Evolutionary conservation across 2,113 vertebrate genomes (phyloP), one percentile per base, ranked within the genome.

Genomic region (Charina bottae): DNA sequence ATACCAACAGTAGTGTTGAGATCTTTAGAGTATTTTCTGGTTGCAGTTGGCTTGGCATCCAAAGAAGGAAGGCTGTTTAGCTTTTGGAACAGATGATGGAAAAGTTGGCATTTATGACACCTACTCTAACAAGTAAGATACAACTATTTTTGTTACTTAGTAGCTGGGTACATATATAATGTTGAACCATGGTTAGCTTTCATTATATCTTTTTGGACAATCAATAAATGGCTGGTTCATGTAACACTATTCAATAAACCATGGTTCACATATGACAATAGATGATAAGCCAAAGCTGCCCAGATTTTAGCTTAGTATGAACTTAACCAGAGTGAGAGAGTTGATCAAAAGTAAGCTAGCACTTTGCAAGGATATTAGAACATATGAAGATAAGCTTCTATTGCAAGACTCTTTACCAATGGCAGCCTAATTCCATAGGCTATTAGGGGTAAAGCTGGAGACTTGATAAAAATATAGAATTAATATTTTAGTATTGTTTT

Each of bases 71-170:
- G 98, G 98, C 42, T 98, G 97, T 28, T 96, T 99, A 95, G 98
- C 99, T 6, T 99, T 99, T 93, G 99, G 99, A 90, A 99, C 99
- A 0, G 99, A 99, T 21, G 99, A 99, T 10, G 99, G 99, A 6
- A 99, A 99, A 98, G 99, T 99, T 83, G 99, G 99, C 2, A 96
- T 99, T 97, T 99, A 98, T 90, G 98, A 99, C 9, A 98, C 98
- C 78, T 98, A 98, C 91, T 98, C 98, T 33, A 98, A 96, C 98
- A 99, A 98, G 99, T 99, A 97, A 97, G 97, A 93, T 92, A 49
- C 33, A 0, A 54, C 28, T 62, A 0, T 12, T 1, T 53, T 95
- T 93, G n/a, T 15, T 88, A 0, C 21, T 42, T 78, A 78, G 33
- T 78, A 78, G 15, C 33, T 78, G 37, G 15, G 33, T 78, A 37